phyloP scores from a whole-genome alignment of 2,797 vertebrate genomes.

The Phyllotis vaccarum region DNA sequence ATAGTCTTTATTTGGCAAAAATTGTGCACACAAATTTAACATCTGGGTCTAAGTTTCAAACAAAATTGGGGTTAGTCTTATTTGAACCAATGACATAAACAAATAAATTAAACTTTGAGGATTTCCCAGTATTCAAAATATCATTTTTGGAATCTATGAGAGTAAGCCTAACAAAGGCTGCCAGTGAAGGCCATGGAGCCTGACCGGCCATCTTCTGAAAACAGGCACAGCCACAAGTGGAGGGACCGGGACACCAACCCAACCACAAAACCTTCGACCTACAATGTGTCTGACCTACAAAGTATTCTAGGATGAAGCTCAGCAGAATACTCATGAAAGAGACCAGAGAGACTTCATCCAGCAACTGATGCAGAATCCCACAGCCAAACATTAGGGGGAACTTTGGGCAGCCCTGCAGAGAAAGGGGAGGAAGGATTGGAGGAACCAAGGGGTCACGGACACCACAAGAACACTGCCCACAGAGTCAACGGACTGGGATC shows the following conservation, averaged over 20 bases:
- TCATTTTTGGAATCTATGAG: not conserved
- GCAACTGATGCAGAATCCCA: not conserved
- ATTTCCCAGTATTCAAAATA: slow-evolving; percentile 70
- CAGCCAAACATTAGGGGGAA: not conserved
- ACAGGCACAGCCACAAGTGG: too few species aligned
- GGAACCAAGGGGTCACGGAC: not conserved
- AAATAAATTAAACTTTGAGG: slow-evolving; percentile 61
- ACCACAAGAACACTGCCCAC: not conserved
- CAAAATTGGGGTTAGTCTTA: not conserved
- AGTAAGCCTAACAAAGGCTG: too few species aligned
- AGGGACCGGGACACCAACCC: not conserved
- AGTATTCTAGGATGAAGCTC: not conserved
- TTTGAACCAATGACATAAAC: slow-evolving; percentile 56
- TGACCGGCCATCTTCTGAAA: too few species aligned
- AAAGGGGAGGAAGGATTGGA: not conserved
- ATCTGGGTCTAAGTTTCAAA: slow-evolving; percentile 30
- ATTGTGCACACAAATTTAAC: slow-evolving; percentile 38
- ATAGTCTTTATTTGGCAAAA: not conserved
- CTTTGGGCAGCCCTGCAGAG: not conserved
- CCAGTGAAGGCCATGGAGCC: too few species aligned
- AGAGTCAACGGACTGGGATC: not conserved
- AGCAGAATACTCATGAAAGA: not conserved
- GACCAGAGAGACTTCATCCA: not conserved
- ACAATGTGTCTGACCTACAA: not conserved
- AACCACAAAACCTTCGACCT: not conserved